A percentile compares a stretch with the other conserved stretches of the same genome.
These are phyloP conservation scores for Lobophora halterata DNA, from an alignment of 2,888 invertebrate genomes.

Conservation along the genomic window DNA sequence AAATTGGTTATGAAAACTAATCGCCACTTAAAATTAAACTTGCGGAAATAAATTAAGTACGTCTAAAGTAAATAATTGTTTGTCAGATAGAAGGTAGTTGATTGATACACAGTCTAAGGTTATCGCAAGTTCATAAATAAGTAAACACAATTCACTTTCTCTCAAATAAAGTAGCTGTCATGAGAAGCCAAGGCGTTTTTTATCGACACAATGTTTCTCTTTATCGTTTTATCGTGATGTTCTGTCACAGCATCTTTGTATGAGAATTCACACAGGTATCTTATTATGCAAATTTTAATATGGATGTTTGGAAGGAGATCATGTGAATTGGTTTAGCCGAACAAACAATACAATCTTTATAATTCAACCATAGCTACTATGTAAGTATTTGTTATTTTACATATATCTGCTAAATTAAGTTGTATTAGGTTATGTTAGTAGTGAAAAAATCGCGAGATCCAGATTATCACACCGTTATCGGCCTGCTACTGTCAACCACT, in stretches of 20 bases:
- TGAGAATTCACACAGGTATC: conserved; percentile 16
- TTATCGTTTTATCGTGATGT: conserved; percentile 39
- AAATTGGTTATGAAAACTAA: conserved; percentile 8
- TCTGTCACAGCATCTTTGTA: conserved; percentile 31
- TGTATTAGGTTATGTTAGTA: no score
- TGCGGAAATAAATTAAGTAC: no score
- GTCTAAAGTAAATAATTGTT: conserved; percentile 8
- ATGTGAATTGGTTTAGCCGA: conserved; percentile 17
- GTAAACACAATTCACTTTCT: conserved; percentile 41
- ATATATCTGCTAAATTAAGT: neutral
- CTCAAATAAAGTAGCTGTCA: conserved; percentile 40
- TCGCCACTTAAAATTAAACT: conserved; percentile 7
- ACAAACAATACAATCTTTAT: conserved; percentile 17
- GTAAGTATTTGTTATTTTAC: neutral
- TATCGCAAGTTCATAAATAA: conserved; percentile 23
- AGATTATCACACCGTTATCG: conserved; percentile 10
- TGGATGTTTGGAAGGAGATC: conserved; percentile 16
- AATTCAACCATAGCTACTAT: neutral
- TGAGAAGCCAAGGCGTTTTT: conserved; percentile 38
- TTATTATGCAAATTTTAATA: conserved; percentile 22
- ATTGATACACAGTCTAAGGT: conserved; percentile 32
- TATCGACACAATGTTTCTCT: conserved; percentile 34
- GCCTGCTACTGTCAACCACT: conserved; percentile 11
- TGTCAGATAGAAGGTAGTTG: conserved; percentile 3
- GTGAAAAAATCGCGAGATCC: conserved; percentile 2